Conservation (phyloP, 2,113 vertebrate species). For the Macaca mulatta region DNA sequence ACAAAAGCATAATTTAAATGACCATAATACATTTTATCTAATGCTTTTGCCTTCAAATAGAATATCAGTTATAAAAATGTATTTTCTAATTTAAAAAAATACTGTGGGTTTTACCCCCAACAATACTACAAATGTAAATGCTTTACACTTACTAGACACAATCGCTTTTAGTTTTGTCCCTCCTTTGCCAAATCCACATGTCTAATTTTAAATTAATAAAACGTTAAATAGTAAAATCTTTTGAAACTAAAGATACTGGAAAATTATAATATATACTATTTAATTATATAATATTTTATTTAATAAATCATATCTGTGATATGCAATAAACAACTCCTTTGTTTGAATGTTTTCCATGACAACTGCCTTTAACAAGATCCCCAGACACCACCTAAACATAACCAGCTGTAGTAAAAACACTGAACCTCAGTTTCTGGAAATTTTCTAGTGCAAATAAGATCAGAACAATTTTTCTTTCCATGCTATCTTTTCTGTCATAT, state of each 20-base stretch:
- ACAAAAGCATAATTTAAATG: conserved; percentile 1
- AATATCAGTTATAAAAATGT: conserved; percentile 14
- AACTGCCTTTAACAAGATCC: conserved; percentile 69
- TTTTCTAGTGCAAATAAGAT: conserved; percentile 45
- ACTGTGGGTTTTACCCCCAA: background rate
- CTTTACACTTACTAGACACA: conserved; percentile 33
- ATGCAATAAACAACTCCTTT: conserved; percentile 59
- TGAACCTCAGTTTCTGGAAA: conserved; percentile 54
- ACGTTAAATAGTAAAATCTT: conserved; percentile 32
- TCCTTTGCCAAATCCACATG: conserved; percentile 47
- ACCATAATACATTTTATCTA: conserved; percentile 4
- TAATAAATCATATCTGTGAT: conserved; percentile 53
- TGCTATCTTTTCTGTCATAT: conserved; percentile 30
- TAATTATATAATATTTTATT: conserved; percentile 56
- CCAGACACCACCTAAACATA: conserved; percentile 58
- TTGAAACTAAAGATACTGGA: conserved; percentile 51
- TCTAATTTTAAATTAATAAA: conserved; percentile 48
- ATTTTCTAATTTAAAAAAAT: conserved; percentile 23
- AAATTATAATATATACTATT: background rate
- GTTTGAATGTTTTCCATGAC: conserved; percentile 55
- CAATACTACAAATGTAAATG: conserved; percentile 42
- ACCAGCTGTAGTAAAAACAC: conserved; percentile 62
- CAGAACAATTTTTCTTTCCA: conserved; percentile 41
- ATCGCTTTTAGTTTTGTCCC: conserved; percentile 19
- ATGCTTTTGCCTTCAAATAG: conserved; percentile 29